A percentile compares a stretch with the other conserved stretches of the same genome.
phyloP scores from a whole-genome alignment of 2,113 vertebrate genomes.

The Globicephala melas region DNA sequence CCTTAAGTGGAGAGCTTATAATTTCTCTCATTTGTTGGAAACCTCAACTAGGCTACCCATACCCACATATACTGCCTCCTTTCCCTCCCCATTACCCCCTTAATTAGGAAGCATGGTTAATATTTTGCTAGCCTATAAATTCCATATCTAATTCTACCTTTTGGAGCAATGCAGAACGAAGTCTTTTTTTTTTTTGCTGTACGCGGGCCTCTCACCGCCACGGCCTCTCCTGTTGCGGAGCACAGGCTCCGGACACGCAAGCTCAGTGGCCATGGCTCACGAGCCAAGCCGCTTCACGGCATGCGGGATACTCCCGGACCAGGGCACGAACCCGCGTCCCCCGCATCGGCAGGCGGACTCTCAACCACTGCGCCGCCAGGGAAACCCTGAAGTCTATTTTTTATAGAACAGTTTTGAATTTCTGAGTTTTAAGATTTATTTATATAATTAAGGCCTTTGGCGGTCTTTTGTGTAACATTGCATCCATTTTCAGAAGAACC shows the following conservation, averaged over 20 bases:
- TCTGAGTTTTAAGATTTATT: neutral
- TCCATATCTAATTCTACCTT: neutral
- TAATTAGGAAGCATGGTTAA: neutral
- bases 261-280: too few relatives aligned
- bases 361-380: too few relatives aligned
- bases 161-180: neutral
- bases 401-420: neutral
- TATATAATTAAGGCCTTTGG: neutral
- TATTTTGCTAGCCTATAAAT: neutral
- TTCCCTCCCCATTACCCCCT: too few relatives aligned
- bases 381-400: neutral
- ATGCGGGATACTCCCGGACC: too few relatives aligned
- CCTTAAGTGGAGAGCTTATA: neutral
- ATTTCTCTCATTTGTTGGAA: neutral
- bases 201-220: too few relatives aligned
- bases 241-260: too few relatives aligned
- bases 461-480: neutral
- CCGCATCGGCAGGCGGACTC: too few relatives aligned
- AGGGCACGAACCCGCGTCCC: too few relatives aligned
- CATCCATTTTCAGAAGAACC: neutral
- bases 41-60: neutral
- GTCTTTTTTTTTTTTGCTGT: neutral
- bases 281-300: too few relatives aligned
- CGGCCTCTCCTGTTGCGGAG: too few relatives aligned
- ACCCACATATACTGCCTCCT: neutral